Percentiles rank a stretch among this genome's conserved stretches.
Evolutionary conservation across 2,113 vertebrate genomes (phyloP).

Genomic region (Rynchops niger): DNA sequence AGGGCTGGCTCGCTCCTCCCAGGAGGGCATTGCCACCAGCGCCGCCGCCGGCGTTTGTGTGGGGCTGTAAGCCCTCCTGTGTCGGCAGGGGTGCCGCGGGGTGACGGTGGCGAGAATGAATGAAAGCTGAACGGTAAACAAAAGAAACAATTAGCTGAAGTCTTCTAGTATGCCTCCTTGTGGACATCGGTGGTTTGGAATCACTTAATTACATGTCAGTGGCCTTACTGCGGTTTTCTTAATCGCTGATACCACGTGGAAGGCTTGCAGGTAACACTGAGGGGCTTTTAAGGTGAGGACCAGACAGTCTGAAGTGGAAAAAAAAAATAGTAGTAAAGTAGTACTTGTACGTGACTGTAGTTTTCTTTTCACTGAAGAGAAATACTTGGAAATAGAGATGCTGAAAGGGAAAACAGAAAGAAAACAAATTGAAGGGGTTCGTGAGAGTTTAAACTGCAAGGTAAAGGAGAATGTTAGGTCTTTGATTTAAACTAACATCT

Average conservation of each 20-base stretch:
- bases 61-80: rapidly evolving
- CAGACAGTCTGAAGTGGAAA: neutral
- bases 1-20: rapidly evolving
- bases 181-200: neutral
- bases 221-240: neutral
- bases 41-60: rapidly evolving
- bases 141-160: rapidly evolving
- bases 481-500: neutral
- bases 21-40: rapidly evolving
- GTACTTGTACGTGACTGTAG: rapidly evolving
- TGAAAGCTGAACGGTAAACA: neutral
- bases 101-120: neutral
- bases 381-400: neutral
- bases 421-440: neutral
- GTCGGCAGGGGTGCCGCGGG: rapidly evolving
- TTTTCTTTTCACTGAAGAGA: neutral
- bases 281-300: neutral
- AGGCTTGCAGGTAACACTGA: rapidly evolving
- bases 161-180: neutral
- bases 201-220: rapidly evolving
- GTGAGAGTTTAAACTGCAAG: neutral
- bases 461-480: neutral
- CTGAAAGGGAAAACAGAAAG: neutral
- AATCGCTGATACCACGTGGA: rapidly evolving
- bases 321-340: neutral